Evolutionary conservation across 2,113 vertebrate genomes (phyloP), one percentile per base, ranked within the genome.

Genomic region (Shinisaurus crocodilurus): DNA sequence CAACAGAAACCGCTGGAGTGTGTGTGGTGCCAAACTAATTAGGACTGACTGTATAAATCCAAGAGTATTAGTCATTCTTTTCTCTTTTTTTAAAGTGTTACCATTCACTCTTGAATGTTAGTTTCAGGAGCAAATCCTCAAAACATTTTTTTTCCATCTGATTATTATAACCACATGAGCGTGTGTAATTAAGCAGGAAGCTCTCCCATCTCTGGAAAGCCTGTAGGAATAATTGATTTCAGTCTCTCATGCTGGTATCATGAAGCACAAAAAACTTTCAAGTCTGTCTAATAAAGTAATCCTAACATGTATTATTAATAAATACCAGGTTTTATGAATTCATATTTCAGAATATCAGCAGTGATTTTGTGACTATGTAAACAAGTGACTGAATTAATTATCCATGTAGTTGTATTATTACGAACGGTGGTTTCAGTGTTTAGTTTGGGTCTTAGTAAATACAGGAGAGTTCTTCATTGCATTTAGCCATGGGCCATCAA

Each of bases 241-340:
- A 60, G 67, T 32, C 40, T 63, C 91, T 91, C 83, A 57, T 89
- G 0, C 43, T 90, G 80, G 18, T 91, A 77, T 34, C 88, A 18
- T 86, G 65, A 95, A 90, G 81, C 92, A 67, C 54, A n/a, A 45
- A 91, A 86, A 82, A 37, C 74, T 95, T 92, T 92, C 34, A 93
- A 93, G 89, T 75, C 27, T 80, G 37, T 90, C 67, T 88, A 69
- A 88, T 81, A 89, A 85, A 82, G 40, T 79, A 65, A 75, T 0
- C 82, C n/a, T 92, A 89, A 69, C 48, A 93, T 96, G 18, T 91
- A 93, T 95, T 94, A 95, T 96, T 95, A 83, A 94, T 95, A 95
- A 96, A 94, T 96, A 91, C 27, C 93, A 87, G 40, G 27, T 90
- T 92, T 60, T 90, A 69, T 91, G 86, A 60, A 93, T 94, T 92